phyloP scores from a whole-genome alignment of 2,113 vertebrate species.

The Phyllostomus hastatus region DNA sequence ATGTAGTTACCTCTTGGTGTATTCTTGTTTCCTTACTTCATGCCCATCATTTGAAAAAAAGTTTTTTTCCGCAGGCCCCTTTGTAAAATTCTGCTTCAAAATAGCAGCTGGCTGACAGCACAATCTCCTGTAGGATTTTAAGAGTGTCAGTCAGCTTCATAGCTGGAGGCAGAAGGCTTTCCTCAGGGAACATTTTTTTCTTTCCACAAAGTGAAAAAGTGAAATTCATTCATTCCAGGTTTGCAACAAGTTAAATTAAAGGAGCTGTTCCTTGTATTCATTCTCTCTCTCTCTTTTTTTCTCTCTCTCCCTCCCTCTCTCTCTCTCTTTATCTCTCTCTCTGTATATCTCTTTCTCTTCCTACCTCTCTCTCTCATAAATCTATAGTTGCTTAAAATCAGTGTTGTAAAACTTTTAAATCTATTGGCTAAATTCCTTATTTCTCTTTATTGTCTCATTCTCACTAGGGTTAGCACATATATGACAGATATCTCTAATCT shows the following conservation, averaged over 20 bases:
- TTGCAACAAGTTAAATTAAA: not conserved
- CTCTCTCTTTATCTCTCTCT: not conserved
- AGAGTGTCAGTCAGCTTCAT: not conserved
- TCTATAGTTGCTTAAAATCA: not conserved
- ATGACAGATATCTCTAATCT: not conserved
- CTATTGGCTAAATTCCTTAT: not conserved
- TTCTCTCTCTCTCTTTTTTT: not conserved
- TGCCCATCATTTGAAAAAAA: not conserved
- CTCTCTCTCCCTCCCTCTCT: not conserved
- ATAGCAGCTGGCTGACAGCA: not conserved
- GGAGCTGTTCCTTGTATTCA: not conserved
- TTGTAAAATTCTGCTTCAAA: not conserved
- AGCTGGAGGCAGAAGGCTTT: not conserved
- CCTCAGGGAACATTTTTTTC: not conserved
- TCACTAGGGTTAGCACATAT: not conserved
- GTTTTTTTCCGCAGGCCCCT: not conserved
- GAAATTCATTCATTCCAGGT: slow-evolving; percentile 27
- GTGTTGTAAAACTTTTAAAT: not conserved
- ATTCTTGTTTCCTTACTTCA: not conserved
- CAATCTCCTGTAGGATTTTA: not conserved
- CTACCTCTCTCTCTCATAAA: not conserved
- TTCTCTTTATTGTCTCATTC: slow-evolving; percentile 19
- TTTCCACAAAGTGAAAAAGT: not conserved
- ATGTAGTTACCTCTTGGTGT: not conserved
- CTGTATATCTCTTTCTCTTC: not conserved